These are phyloP conservation scores for Hecatera dysodea DNA, from an alignment of 2,888 invertebrate genomes.

Conservation along the genomic window DNA sequence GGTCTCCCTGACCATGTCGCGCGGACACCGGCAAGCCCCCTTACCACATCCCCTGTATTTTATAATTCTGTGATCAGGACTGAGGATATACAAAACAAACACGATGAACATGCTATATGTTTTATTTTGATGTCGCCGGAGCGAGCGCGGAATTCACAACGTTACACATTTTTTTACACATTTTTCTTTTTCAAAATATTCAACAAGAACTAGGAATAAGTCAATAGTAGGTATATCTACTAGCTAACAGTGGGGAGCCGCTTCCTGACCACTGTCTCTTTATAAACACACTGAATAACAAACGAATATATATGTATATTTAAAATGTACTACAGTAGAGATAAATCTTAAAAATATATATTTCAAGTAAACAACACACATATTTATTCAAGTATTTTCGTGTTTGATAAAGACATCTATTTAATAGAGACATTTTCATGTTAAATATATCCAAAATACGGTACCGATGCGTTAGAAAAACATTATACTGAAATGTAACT, in stretches of 20 bases:
- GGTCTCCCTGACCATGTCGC: no score
- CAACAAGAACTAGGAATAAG: conserved; percentile 90
- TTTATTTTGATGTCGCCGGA: conserved; percentile 83
- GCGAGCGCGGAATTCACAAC: conserved; percentile 85
- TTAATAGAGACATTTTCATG: not conserved
- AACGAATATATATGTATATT: conserved; percentile 16
- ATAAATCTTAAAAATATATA: conserved; percentile 28
- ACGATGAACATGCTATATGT: conserved; percentile 86
- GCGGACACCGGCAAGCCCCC: no score
- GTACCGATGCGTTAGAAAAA: not conserved
- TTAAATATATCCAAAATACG: conserved; percentile 14
- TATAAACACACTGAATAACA: conserved; percentile 20
- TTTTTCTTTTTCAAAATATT: conserved; percentile 85
- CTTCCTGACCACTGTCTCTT: conserved; percentile 68
- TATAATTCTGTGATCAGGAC: no score
- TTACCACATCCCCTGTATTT: no score
- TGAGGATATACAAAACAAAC: conserved; percentile 61
- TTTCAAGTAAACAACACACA: not conserved
- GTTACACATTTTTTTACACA: conserved; percentile 85
- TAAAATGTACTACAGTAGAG: conserved; percentile 2
- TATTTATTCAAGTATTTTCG: not conserved
- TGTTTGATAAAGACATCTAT: not conserved
- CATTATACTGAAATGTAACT: conserved; percentile 27
- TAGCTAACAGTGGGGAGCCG: conserved; percentile 85
- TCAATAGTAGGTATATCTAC: conserved; percentile 87